Percentiles rank a stretch among this genome's conserved stretches.
phyloP scores from a whole-genome alignment of 37 sponge, comb jelly and placozoan species.

The Petrosia ficiformis region DNA sequence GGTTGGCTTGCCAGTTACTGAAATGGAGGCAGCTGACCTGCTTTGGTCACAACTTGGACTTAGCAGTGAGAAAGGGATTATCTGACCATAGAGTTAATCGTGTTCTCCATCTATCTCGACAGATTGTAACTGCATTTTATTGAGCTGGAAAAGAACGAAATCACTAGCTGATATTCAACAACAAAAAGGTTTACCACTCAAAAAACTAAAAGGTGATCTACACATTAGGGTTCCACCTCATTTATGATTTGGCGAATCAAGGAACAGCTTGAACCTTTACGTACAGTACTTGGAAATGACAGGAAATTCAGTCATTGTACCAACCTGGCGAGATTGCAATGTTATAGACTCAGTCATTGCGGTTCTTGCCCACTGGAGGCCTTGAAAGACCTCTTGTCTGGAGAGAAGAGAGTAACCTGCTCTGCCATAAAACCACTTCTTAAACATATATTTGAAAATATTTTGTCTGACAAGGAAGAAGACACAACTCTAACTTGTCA shows the following conservation, averaged over 20 bases:
- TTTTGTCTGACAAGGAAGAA: not conserved
- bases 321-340: conserved; percentile 16
- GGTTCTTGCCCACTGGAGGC: conserved; percentile 4
- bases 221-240: conserved; percentile 14
- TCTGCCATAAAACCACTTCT: conserved; percentile 23
- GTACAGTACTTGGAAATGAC: conserved; percentile 11
- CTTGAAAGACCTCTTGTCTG: conserved; percentile 21
- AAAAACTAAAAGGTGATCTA: not conserved
- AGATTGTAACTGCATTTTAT: conserved; percentile 21
- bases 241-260: conserved; percentile 21
- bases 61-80: conserved; percentile 20
- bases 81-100: conserved; percentile 20
- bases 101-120: conserved; percentile 11
- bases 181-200: not conserved
- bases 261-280: conserved; percentile 23
- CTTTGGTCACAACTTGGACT: conserved; percentile 44
- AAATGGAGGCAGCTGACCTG: conserved; percentile 15
- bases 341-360: conserved; percentile 9
- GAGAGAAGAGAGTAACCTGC: conserved; percentile 13
- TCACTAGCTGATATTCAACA: not conserved
- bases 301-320: conserved; percentile 10
- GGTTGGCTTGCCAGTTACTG: not conserved
- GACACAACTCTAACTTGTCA: conserved; percentile 16
- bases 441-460: not conserved
- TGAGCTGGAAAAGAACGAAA: conserved; percentile 16